Conservation (phyloP, 2,797 vertebrate species). For the Sebastes flavidus region DNA sequence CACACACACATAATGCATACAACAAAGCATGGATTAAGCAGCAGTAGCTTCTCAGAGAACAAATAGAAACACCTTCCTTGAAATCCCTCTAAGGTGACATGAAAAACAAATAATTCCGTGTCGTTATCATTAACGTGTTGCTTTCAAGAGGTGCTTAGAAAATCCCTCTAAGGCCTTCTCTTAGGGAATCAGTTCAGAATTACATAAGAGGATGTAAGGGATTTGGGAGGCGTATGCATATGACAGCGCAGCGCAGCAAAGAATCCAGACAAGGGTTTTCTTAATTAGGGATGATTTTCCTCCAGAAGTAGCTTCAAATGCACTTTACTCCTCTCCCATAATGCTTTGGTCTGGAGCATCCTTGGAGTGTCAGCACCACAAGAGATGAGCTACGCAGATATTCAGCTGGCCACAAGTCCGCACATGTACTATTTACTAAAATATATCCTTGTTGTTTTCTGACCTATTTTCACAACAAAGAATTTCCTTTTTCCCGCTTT, state of each 20-base stretch:
- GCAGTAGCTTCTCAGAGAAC: slow-evolving; percentile 26
- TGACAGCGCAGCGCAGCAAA: slow-evolving; percentile 37
- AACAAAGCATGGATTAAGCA: slow-evolving; percentile 41
- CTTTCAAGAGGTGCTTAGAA: slow-evolving; percentile 60
- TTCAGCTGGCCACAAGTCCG: slow-evolving; percentile 48
- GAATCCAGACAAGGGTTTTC: slow-evolving; percentile 50
- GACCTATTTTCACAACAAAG: slow-evolving; percentile 53
- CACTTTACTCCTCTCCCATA: slow-evolving; percentile 28
- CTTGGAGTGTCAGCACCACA: slow-evolving; percentile 16
- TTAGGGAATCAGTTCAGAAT: slow-evolving; percentile 60
- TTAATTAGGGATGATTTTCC: slow-evolving; percentile 69
- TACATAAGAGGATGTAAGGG: slow-evolving; percentile 57
- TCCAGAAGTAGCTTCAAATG: slow-evolving; percentile 41
- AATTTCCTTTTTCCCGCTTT: neutral
- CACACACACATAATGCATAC: slow-evolving; percentile 7
- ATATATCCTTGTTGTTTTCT: slow-evolving; percentile 47
- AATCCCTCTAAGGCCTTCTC: slow-evolving; percentile 57
- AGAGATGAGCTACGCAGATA: slow-evolving; percentile 34
- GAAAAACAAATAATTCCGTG: slow-evolving; percentile 56
- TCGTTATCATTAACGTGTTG: slow-evolving; percentile 55
- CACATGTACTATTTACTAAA: slow-evolving; percentile 25
- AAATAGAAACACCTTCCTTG: slow-evolving; percentile 46
- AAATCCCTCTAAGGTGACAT: slow-evolving; percentile 62
- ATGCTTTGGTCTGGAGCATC: slow-evolving; percentile 33
- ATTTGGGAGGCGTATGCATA: slow-evolving; percentile 41